phyloP scores from a whole-genome alignment of 2,888 invertebrate species.

The Tetranychus piercei region DNA sequence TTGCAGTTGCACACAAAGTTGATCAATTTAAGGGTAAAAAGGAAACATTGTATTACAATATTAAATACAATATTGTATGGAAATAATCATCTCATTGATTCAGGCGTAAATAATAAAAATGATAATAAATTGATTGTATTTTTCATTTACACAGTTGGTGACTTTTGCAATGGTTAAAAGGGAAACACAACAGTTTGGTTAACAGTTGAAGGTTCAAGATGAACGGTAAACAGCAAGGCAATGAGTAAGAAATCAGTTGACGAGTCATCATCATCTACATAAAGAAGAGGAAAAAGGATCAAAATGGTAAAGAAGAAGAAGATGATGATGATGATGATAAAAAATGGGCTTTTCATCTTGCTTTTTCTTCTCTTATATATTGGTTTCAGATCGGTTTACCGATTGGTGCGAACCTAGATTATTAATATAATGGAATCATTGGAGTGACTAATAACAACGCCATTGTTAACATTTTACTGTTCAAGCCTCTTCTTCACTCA shows the following conservation, averaged over 20 bases:
- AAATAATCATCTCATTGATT: neutral
- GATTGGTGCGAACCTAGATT: neutral
- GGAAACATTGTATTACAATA: too few relatives aligned
- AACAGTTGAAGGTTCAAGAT: neutral
- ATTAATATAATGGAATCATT: neutral
- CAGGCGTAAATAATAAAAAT: neutral
- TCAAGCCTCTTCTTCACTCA: neutral
- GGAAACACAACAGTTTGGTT: neutral
- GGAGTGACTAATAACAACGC: neutral
- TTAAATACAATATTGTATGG: too few relatives aligned
- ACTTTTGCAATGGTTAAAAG: neutral
- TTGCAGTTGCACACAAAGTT: too few relatives aligned
- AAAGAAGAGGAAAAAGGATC: neutral
- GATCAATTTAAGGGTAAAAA: too few relatives aligned
- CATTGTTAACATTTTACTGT: neutral
- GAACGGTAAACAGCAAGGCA: neutral
- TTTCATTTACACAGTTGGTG: slow-evolving; percentile 1
- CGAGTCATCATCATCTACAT: neutral
- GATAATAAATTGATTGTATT: neutral
- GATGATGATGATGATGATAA: neutral
- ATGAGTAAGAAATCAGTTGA: neutral
- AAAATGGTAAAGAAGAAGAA: neutral
- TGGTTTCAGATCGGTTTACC: slow-evolving; percentile 1
- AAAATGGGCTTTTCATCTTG: neutral
- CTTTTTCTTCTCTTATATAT: neutral